Evolutionary conservation across 2,797 vertebrate genomes (phyloP).

Genomic region (Lutjanus campechanus): DNA sequence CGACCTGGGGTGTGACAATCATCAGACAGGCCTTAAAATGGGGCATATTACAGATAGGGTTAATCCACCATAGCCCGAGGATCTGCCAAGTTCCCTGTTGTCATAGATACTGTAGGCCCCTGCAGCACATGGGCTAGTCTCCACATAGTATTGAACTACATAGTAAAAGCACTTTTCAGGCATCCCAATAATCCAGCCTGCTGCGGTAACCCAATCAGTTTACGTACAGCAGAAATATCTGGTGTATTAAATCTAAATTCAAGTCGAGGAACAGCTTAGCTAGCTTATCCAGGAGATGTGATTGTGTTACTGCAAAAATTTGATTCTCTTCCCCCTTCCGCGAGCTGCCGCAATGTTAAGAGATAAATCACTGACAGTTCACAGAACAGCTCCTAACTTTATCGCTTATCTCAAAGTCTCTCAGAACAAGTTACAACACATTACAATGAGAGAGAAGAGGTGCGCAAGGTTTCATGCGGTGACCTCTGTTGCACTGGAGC

Average conservation of each 20-base stretch:
- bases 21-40: constrained; percentile 70
- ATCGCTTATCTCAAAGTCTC: constrained; percentile 63
- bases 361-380: constrained; percentile 57
- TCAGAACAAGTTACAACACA: constrained; percentile 39
- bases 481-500: constrained; percentile 63
- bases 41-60: constrained; percentile 61
- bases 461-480: constrained; percentile 53
- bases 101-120: constrained; percentile 53
- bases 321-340: constrained; percentile 16
- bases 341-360: constrained; percentile 9
- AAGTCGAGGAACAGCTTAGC: constrained; percentile 32
- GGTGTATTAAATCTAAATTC: constrained; percentile 33
- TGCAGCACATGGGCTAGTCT: constrained; percentile 35
- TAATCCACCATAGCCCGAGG: constrained; percentile 60
- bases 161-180: constrained; percentile 33
- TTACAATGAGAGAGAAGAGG: constrained; percentile 36
- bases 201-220: constrained; percentile 24
- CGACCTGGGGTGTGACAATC: constrained; percentile 60
- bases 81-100: constrained; percentile 53
- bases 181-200: constrained; percentile 24
- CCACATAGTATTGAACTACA: constrained; percentile 19
- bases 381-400: constrained; percentile 57
- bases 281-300: constrained; percentile 30
- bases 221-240: constrained; percentile 1
- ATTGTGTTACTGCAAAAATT: constrained; percentile 27